phyloP scores from a whole-genome alignment of 2,888 invertebrate genomes.

The Drosophila aldrichi region DNA sequence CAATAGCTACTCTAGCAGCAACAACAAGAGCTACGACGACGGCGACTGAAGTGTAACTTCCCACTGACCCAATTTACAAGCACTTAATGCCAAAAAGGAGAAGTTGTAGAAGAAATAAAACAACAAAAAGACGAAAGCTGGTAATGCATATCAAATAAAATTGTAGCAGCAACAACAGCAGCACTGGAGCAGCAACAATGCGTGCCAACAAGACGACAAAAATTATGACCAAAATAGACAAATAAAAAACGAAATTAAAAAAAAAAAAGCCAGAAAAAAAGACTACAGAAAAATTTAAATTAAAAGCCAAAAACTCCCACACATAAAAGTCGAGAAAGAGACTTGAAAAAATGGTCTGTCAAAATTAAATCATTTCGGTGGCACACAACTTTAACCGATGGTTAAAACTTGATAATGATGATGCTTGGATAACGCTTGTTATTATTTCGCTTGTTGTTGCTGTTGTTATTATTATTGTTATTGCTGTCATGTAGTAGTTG shows the following conservation, averaged over 20 bases:
- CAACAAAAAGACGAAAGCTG: conserved; percentile 74
- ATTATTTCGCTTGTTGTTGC: conserved; percentile 59
- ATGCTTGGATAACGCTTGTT: conserved; percentile 81
- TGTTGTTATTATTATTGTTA: conserved; percentile 25
- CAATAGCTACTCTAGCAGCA: conserved; percentile 35
- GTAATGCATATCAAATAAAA: conserved; percentile 82
- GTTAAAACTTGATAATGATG: conserved; percentile 83
- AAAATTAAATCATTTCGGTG: conserved; percentile 82
- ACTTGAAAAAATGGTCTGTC: conserved; percentile 80
- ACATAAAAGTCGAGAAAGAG: conserved; percentile 81
- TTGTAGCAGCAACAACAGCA: conserved; percentile 64
- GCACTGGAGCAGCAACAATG: conserved; percentile 65
- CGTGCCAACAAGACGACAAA: conserved; percentile 78
- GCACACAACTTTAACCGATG: conserved; percentile 82
- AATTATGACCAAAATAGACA: conserved; percentile 82
- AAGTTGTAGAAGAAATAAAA: conserved; percentile 81
- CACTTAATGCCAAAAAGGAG: conserved; percentile 82
- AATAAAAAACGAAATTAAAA: conserved; percentile 33
- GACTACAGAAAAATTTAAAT: conserved; percentile 71
- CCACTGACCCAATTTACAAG: conserved; percentile 83
- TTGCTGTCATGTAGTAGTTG: conserved; percentile 37
- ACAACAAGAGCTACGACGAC: conserved; percentile 23
- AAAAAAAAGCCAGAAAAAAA: conserved; percentile 14
- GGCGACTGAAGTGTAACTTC: conserved; percentile 82
- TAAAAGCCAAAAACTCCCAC: conserved; percentile 81